Conservation (phyloP, 2,113 vertebrate species). For the Pionites leucogaster region DNA sequence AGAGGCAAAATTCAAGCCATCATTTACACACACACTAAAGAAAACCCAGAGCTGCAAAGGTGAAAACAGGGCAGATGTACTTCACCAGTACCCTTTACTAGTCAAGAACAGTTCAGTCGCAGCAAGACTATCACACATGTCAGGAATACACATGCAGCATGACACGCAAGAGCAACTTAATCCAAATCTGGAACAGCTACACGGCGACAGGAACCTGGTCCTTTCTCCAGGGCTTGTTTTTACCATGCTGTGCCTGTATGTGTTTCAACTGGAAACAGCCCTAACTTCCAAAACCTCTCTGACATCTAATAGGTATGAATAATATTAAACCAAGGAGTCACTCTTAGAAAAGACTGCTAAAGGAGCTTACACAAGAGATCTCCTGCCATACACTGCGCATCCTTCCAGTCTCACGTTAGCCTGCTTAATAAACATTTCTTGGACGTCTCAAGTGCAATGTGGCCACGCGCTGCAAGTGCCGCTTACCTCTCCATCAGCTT, state of each 20-base stretch:
- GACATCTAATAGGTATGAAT: neutral
- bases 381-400: neutral
- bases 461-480: neutral
- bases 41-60: neutral
- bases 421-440: neutral
- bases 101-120: neutral
- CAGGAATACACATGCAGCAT: neutral
- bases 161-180: neutral
- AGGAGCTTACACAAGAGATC: neutral
- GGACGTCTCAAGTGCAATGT: neutral
- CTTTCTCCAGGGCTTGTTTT: neutral
- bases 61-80: neutral
- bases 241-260: neutral
- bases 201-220: slow-evolving; percentile 1
- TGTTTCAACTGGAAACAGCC: neutral
- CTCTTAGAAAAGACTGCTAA: neutral
- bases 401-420: neutral
- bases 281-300: neutral
- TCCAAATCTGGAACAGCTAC: neutral
- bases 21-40: neutral
- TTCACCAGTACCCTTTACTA: neutral
- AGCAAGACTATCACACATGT: neutral
- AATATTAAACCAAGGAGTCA: neutral
- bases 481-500: slow-evolving; percentile 99
- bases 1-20: neutral